Conservation (phyloP, 2,113 vertebrate genomes). For the Numida meleagris region DNA sequence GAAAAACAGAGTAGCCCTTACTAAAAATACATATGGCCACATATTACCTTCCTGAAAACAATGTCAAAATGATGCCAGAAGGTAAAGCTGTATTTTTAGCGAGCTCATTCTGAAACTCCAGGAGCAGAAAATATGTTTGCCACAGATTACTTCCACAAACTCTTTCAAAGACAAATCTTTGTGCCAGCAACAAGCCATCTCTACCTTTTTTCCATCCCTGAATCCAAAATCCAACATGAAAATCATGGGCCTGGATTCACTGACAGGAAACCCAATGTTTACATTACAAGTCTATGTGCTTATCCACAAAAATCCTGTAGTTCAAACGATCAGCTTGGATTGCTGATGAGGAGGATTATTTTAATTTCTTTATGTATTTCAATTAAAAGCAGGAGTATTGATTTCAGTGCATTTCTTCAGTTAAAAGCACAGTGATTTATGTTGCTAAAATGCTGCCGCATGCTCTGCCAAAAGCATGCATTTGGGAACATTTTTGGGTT, state of each 20-base stretch:
- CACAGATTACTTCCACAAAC: conserved; percentile 29
- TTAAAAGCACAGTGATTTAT: conserved; percentile 69
- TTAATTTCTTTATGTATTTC: conserved; percentile 68
- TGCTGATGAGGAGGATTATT: conserved; percentile 59
- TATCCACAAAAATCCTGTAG: conserved; percentile 62
- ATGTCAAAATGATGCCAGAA: neutral
- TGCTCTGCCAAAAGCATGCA: conserved; percentile 65
- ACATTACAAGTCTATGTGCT: conserved; percentile 57
- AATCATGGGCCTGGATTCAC: conserved; percentile 40
- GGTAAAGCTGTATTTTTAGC: neutral
- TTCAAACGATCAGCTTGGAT: conserved; percentile 47
- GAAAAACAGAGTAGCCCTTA: neutral
- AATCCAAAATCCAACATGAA: conserved; percentile 29
- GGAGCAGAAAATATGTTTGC: conserved; percentile 42
- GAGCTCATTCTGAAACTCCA: neutral
- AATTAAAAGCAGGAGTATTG: conserved; percentile 57
- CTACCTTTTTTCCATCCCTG: neutral
- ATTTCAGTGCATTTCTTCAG: conserved; percentile 51
- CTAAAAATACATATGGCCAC: neutral
- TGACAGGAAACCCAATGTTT: conserved; percentile 60
- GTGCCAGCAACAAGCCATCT: conserved; percentile 24
- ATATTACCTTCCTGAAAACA: neutral
- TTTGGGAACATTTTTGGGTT: conserved; percentile 66
- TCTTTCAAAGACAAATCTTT: conserved; percentile 19
- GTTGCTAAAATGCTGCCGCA: conserved; percentile 45